Conservation (phyloP, 2,888 invertebrate genomes). For the Mantis religiosa region DNA sequence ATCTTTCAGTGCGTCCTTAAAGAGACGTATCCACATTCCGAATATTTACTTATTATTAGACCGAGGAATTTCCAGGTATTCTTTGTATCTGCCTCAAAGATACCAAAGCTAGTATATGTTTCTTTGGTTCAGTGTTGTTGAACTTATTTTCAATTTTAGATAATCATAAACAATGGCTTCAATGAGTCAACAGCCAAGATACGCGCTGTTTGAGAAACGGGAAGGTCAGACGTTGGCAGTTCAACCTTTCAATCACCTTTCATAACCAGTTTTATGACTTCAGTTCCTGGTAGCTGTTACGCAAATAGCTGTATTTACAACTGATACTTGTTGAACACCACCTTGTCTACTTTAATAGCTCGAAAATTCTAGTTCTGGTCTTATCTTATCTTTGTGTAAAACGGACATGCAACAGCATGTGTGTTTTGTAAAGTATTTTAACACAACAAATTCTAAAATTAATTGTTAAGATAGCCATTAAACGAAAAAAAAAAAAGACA, state of each 20-base stretch:
- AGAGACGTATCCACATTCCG: too few species aligned
- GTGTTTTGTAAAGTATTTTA: too few species aligned
- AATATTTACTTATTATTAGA: too few species aligned
- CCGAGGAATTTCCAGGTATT: too few species aligned
- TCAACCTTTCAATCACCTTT: background rate
- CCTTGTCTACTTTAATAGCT: background rate
- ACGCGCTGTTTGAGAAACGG: background rate
- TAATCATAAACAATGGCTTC: background rate
- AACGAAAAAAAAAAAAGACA: too few species aligned
- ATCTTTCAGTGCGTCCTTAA: too few species aligned
- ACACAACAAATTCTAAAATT: too few species aligned
- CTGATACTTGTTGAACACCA: background rate
- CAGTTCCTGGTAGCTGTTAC: background rate
- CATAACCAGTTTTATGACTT: background rate
- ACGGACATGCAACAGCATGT: background rate
- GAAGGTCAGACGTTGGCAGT: background rate
- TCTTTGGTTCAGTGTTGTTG: too few species aligned
- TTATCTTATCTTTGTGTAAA: background rate
- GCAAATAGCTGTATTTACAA: background rate
- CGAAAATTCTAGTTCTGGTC: background rate
- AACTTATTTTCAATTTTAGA: too few species aligned
- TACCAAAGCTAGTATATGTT: too few species aligned
- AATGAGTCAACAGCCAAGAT: background rate
- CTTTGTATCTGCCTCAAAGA: too few species aligned
- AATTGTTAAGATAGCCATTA: too few species aligned